Conservation (phyloP, 2,113 vertebrate species). For the Astatoreochromis straeleni region DNA sequence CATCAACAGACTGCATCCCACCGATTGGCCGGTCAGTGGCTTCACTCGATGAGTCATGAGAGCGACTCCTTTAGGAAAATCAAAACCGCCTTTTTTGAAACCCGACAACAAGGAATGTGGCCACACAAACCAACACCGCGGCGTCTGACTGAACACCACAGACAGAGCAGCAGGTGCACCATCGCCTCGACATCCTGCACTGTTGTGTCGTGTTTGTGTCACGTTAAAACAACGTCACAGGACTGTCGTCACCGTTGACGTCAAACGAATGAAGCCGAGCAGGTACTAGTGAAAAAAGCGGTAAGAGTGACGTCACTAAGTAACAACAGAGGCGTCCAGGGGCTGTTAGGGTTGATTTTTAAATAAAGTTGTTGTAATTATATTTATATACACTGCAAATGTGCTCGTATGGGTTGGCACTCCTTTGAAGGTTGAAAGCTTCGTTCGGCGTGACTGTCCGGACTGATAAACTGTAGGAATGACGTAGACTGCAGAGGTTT, state of each 20-base stretch:
- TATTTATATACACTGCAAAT: background rate
- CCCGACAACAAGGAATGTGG: background rate
- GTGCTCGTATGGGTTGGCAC: background rate
- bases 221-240: background rate
- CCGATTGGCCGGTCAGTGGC: background rate
- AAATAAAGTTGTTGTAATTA: background rate
- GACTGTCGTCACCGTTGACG: accelerated
- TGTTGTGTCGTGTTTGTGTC: background rate
- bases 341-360: background rate
- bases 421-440: background rate
- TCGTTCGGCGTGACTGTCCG: background rate
- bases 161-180: background rate
- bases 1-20: background rate
- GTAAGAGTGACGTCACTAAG: background rate
- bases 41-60: background rate
- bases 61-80: background rate
- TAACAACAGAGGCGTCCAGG: background rate
- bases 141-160: background rate
- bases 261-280: background rate
- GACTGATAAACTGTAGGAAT: background rate
- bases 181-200: background rate
- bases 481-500: background rate
- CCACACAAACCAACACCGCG: background rate
- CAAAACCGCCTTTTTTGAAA: background rate
- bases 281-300: background rate